Evolutionary conservation across 2,797 vertebrate species (phyloP).

Genomic region (Hippopotamyrus pictus): DNA sequence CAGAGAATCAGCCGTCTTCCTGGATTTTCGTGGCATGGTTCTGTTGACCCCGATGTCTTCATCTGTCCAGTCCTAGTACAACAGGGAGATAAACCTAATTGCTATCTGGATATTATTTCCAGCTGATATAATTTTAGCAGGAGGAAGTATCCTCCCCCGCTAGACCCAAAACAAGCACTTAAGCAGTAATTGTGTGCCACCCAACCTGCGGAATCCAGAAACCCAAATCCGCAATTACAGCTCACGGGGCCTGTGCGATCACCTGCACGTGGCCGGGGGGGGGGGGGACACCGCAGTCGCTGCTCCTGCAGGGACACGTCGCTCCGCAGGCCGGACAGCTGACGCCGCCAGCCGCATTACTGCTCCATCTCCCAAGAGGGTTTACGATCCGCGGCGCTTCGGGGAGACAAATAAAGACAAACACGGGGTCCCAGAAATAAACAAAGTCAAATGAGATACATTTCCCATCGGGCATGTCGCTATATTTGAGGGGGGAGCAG

Average conservation of each 20-base stretch:
- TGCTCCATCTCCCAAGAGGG: background rate
- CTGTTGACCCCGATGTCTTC: background rate
- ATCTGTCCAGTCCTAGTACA: background rate
- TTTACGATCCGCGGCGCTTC: background rate
- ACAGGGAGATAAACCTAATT: background rate
- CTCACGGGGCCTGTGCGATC: background rate
- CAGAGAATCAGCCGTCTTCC: background rate
- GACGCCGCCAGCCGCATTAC: background rate
- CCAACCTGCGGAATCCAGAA: slow-evolving; percentile 6
- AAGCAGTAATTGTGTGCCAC: slow-evolving; percentile 10
- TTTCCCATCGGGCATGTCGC: background rate
- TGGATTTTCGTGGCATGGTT: background rate
- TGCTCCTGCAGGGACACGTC: background rate
- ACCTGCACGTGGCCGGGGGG: background rate
- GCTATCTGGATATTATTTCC: background rate
- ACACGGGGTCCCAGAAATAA: slow-evolving; percentile 6
- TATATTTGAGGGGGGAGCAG: background rate
- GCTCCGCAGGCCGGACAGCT: background rate
- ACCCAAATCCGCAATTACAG: slow-evolving; percentile 13
- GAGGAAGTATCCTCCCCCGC: background rate
- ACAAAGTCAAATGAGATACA: slow-evolving; percentile 5
- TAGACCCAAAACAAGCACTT: background rate
- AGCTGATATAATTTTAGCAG: background rate
- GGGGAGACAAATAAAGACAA: background rate
- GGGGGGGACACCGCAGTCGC: background rate